These are phyloP conservation scores for Agrochola litura DNA, from an alignment of 2,888 invertebrate genomes.

Conservation along the genomic window DNA sequence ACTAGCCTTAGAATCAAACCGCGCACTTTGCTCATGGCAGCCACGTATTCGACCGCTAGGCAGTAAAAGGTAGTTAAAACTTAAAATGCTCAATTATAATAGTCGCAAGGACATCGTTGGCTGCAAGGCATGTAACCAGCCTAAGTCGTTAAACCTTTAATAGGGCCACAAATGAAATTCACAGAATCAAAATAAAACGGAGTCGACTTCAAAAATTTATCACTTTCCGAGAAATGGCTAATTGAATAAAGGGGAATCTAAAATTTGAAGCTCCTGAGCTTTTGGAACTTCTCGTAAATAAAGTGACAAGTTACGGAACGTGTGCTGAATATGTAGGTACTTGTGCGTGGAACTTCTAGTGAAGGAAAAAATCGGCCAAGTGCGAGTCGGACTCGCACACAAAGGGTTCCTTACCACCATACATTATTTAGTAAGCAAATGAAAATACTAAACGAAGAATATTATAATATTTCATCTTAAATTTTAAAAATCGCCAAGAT, in stretches of 20 bases:
- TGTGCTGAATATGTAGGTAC: conserved; percentile 1
- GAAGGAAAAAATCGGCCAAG: not conserved
- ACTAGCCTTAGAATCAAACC: not conserved
- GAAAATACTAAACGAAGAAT: no score
- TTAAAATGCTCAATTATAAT: not conserved
- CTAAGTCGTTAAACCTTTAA: conserved; percentile 63
- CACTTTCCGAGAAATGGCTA: conserved; percentile 47
- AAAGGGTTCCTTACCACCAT: no score
- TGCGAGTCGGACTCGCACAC: no score
- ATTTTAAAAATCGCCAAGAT: no score
- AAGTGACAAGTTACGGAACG: conserved; percentile 49
- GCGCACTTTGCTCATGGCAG: not conserved
- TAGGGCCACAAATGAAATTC: conserved; percentile 64
- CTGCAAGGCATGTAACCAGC: conserved; percentile 13
- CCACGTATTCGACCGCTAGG: not conserved
- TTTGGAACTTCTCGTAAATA: conserved; percentile 40
- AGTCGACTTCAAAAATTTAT: conserved; percentile 63
- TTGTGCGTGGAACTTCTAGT: not conserved
- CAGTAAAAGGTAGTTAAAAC: not conserved
- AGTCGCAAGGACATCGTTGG: not conserved
- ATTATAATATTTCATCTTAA: no score
- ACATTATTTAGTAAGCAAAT: no score
- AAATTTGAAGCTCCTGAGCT: conserved; percentile 42
- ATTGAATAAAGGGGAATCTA: conserved; percentile 58
- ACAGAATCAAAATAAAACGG: conserved; percentile 62